Evolutionary conservation across 2,797 vertebrate species (phyloP), one percentile per base, ranked within the genome.

Genomic region (Crocodylus rhombifer): DNA sequence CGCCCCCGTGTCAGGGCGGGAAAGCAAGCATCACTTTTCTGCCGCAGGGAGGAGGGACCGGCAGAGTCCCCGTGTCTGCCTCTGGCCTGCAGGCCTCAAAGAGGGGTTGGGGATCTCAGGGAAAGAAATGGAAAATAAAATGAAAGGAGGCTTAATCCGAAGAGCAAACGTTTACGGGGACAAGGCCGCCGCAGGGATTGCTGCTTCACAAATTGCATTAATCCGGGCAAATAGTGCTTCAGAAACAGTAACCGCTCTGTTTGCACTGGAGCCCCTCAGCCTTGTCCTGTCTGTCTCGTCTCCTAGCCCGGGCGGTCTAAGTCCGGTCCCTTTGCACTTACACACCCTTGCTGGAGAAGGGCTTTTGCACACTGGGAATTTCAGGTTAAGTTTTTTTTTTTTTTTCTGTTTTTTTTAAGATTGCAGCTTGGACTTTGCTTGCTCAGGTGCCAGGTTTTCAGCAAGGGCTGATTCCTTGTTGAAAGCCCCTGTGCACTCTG

Each of bases 121-220:
- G 77, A 89, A 92, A 80, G 94, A 95, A 96, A 92, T 42, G 79
- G 82, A 95, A 94, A 93, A 92, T 90, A 95, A 94, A 94, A 95
- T 89, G 88, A 96, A 96, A 95, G 93, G 82, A 92, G 13, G 65
- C 85, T 96, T 97, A 96, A 97, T 97, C 96, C 16, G 0, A 94
- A 97, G 93, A 94, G 95, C 89, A 97, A 97, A 97, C 17, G 88
- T 97, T 97, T 96, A 92, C 91, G 85, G 84, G 91, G 92, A 94
- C 91, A 97, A 95, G 96, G 89, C 92, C 92, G 96, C 96, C 42
- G 0, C 87, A 88, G 96, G 95, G 95, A 94, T 93, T 97, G 93
- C 96, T 85, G 94, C 95, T 96, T 96, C 94, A 93, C 86, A 95
- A 94, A 96, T 94, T 97, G 96, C 89, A 97, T 96, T 97, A 96